Evolutionary conservation across 2,797 vertebrate species (phyloP), one percentile per base, ranked within the genome.

Genomic region (Enteromius thamalakanensis): DNA sequence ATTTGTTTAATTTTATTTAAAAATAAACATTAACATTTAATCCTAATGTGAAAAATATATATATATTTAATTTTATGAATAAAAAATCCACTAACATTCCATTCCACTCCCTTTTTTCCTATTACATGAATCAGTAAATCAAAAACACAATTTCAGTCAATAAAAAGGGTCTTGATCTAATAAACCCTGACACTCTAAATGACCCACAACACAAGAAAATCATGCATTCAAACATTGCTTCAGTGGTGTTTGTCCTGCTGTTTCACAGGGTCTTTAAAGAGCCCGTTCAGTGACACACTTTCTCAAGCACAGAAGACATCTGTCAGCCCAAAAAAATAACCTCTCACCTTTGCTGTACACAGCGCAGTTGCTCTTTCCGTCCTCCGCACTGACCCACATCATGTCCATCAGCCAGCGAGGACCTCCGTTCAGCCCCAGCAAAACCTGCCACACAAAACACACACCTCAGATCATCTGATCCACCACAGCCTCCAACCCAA

Each of bases 321-420:
- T 67, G 29, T 51, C 12, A 17, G 29, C 32, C 19, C 17, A 75
- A 45, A 40, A 21, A 0, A 65, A 55, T 23, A 32, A 17, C 53
- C 15, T 15, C 92, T 96, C 95, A 97, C 96, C 96, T 96, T 95
- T 96, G 94, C 94, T 96, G 94, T 97, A 97, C 90, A 96, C 94
- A 87, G 96, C 94, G 90, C 95, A 97, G 93, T 96, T 96, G 93
- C 93, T 96, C 90, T 95, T 95, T 91, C 89, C 94, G 91, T 96
- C 96, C 86, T 96, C 96, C 74, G 95, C 93, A 86, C 95, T 93
- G 92, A 96, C 95, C 94, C 95, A 96, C 91, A 93, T 95, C 93
- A 96, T 93, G 91, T 95, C 94, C 92, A 93, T 90, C 83, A 97
- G 90, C 96, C 96, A 97, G 91, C 91, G 94, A 90, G 95, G 96